Evolutionary conservation across 2,888 invertebrate genomes (phyloP), one percentile per base, ranked within the genome.

Genomic region (Camptogramma bilineatum): DNA sequence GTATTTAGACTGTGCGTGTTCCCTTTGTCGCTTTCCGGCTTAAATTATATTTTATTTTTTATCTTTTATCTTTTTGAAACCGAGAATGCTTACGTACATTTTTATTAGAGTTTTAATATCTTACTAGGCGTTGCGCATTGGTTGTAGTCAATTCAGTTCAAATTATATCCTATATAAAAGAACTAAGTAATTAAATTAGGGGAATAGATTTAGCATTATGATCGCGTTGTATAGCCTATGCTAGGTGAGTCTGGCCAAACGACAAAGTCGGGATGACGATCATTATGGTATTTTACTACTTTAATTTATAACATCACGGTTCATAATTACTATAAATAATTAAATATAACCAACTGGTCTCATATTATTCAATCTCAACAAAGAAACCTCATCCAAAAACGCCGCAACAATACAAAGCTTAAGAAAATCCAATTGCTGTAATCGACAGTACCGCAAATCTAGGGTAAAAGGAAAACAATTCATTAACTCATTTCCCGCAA

Each of bases 401-500:
- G 13, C 21, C 46, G 17, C 54, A 55, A 58, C 54, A 42, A 58
- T 59, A 54, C 56, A 47, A 44, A 48, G 62, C 16, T 50, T 54
- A 66, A 54, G 62, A 61, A 62, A 55, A 52, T 55, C 52, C 61
- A 47, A 63, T 71, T 64, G 58, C 58, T 64, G 64, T 72, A 69
- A 68, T 68, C 61, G 68, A 54, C 62, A 58, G 76, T 76, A 76
- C 79, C 74, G 78, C 81, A 85, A 85, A 84, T 84, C 82, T 80
- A 75, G 78, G 81, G 81, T 79, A 82, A 86, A 88, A 90, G 87
- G 87, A 88, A 89, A 89, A 88, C 87, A 88, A 89, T 90, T 87
- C 88, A 90, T 89, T 86, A 84, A 84, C 80, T 84, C 79, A 88
- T 90, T 91, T 88, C 87, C 88, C 84, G 80, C 86, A 87, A 90